Evolutionary conservation across 92 coral and sea anemone species (phyloP), one percentile per base, ranked within the genome.

Genomic region (Phenganax subtilis): DNA sequence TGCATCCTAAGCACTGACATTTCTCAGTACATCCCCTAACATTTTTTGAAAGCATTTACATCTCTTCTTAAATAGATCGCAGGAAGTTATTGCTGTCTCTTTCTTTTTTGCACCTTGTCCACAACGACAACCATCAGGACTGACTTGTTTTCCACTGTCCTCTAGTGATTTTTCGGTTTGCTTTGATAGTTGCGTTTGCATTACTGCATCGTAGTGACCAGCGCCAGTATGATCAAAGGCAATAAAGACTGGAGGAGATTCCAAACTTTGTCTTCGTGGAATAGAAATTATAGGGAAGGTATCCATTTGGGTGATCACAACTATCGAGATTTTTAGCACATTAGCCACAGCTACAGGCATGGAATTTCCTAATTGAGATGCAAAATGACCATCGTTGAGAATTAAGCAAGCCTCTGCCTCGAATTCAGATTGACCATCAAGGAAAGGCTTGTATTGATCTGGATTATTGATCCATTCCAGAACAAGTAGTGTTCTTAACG

Each of bases 331-430:
- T 25, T 87, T 87, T 3, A 87, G 69, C 20, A 82, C 84, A 84
- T 87, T 89, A 54, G 90, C 88, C 88, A 89, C 87, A 17, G 92
- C 92, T 30, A 89, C 77, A 12, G 86, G 86, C 86, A 86, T 86
- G 7, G 83, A 82, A 69, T 86, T 86, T 37, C 86, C 89, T 6
- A 89, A 58, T 25, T 89, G 88, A 6, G 81, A 51, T 60, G 88
- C 90, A 85, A 89, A 87, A 60, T 84, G 80, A 10, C 90, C 90
- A 85, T 87, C 85, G 67, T 25, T 56, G 3, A 81, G 87, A 80
- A 87, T 87, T 51, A 54, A 12, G 17, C 59, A 8, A 75, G 89
- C 91, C 77, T 88, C 88, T 10, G 27, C 11, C n/a, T 85, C 72
- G 10, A 89, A 76, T 72, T 59, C 6, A 11, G 76, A 76, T 28